These are phyloP conservation scores for Drosophila takahashii DNA, from an alignment of 1,140 invertebrate species.

Conservation along the genomic window DNA sequence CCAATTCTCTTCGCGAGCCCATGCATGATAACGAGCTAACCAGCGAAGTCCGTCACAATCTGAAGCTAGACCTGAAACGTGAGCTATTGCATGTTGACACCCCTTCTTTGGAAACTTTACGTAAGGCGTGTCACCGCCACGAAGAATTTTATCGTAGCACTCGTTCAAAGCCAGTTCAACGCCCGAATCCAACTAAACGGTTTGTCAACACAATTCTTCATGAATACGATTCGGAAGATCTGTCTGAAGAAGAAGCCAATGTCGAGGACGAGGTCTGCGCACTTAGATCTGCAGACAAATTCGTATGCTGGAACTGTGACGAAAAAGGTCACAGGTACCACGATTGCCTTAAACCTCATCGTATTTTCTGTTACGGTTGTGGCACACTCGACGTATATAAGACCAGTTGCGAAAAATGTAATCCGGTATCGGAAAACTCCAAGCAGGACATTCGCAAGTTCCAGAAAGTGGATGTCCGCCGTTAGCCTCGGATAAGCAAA, in stretches of 20 bases:
- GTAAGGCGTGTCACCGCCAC: background rate
- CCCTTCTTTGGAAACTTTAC: too few species aligned
- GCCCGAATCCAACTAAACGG: background rate
- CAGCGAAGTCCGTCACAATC: too few species aligned
- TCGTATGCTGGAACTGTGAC: too few species aligned
- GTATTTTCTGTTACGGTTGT: too few species aligned
- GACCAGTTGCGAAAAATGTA: background rate
- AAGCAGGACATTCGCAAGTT: constrained; percentile 5
- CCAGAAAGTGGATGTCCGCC: constrained; percentile 9
- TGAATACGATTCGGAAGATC: background rate
- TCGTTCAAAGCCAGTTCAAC: background rate
- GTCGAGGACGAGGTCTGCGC: background rate
- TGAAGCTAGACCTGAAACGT: too few species aligned
- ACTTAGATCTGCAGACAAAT: too few species aligned
- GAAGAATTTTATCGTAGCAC: background rate
- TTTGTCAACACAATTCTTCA: background rate
- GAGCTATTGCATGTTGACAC: too few species aligned
- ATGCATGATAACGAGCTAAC: too few species aligned
- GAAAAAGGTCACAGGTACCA: too few species aligned
- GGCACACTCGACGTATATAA: too few species aligned
- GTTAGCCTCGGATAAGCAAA: background rate
- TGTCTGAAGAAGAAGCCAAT: background rate
- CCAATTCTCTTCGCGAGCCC: background rate
- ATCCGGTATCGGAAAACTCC: constrained; percentile 9
- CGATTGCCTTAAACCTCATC: too few species aligned